Conservation (phyloP, 2,888 invertebrate genomes). For the Lacanobia oleracea region DNA sequence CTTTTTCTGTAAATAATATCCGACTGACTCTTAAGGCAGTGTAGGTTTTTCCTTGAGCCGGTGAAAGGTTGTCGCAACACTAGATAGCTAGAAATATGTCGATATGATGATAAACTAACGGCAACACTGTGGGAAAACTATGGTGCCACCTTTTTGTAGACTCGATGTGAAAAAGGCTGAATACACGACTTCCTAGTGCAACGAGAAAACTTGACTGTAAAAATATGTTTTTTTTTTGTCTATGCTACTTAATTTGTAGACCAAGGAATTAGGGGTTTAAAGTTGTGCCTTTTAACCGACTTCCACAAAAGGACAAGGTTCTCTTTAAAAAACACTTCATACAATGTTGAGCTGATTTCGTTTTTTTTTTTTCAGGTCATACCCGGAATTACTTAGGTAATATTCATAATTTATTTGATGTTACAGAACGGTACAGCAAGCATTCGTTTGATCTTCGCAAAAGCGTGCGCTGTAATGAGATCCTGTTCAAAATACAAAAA, state of each 20-base stretch:
- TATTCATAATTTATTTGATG: constrained; percentile 11
- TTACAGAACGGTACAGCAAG: constrained; percentile 5
- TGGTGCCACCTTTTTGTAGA: constrained; percentile 62
- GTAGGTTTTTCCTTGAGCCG: constrained; percentile 86
- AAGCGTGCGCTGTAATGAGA: constrained; percentile 48
- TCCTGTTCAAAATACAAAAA: constrained; percentile 31
- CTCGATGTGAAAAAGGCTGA: constrained; percentile 58
- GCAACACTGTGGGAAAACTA: constrained; percentile 77
- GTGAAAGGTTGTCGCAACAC: constrained; percentile 87
- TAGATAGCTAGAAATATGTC: constrained; percentile 85
- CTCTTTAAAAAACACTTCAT: too few species aligned
- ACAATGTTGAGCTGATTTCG: neutral
- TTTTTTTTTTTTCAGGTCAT: neutral
- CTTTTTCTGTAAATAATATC: constrained; percentile 89
- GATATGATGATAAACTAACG: constrained; percentile 83
- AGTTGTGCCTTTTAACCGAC: too few species aligned
- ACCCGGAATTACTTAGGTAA: neutral
- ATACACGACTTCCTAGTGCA: constrained; percentile 48
- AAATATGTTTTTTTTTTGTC: constrained; percentile 11
- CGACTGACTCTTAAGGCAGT: constrained; percentile 83
- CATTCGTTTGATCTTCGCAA: constrained; percentile 33
- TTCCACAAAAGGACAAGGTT: too few species aligned
- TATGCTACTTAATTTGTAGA: neutral
- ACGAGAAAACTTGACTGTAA: constrained; percentile 20
- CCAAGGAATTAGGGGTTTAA: neutral